phyloP scores from a whole-genome alignment of 2,888 invertebrate genomes.

The Empis stercorea region DNA sequence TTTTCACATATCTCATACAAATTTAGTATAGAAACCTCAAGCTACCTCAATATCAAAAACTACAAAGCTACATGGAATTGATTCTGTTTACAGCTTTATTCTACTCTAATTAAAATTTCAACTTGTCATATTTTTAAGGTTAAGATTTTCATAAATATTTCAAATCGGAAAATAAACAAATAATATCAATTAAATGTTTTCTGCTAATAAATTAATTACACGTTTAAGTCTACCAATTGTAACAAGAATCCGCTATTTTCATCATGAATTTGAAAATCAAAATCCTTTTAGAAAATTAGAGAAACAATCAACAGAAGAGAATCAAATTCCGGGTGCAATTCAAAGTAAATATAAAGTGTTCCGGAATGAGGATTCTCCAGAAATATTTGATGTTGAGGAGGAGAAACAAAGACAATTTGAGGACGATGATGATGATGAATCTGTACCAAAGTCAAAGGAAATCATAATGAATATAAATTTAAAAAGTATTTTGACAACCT shows the following conservation, averaged over 20 bases:
- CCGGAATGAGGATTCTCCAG: slow-evolving; percentile 51
- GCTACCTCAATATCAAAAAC: too few relatives aligned
- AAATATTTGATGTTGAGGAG: slow-evolving; percentile 62
- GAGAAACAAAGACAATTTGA: slow-evolving; percentile 38
- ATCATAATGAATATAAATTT: slow-evolving; percentile 35
- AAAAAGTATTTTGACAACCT: too few relatives aligned
- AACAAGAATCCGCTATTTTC: slow-evolving; percentile 19
- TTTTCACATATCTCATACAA: too few relatives aligned
- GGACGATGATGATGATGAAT: slow-evolving; percentile 34
- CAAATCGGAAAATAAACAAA: too few relatives aligned
- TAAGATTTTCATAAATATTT: too few relatives aligned
- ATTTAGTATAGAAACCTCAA: too few relatives aligned
- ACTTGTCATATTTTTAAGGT: too few relatives aligned
- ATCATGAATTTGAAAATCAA: slow-evolving; percentile 26
- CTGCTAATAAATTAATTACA: too few relatives aligned
- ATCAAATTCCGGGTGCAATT: slow-evolving; percentile 37
- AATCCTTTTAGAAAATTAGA: slow-evolving; percentile 10
- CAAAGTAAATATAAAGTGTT: slow-evolving; percentile 54
- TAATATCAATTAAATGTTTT: too few relatives aligned
- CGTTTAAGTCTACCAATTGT: slow-evolving; percentile 21
- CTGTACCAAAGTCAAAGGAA: slow-evolving; percentile 45
- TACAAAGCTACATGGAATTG: too few relatives aligned
- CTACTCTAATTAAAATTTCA: too few relatives aligned
- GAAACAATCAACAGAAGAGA: slow-evolving; percentile 18
- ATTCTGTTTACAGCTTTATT: too few relatives aligned